A percentile compares a stretch with the other conserved stretches of the same genome.
Evolutionary conservation across 2,888 invertebrate species (phyloP).

Genomic region (Phania funesta): DNA sequence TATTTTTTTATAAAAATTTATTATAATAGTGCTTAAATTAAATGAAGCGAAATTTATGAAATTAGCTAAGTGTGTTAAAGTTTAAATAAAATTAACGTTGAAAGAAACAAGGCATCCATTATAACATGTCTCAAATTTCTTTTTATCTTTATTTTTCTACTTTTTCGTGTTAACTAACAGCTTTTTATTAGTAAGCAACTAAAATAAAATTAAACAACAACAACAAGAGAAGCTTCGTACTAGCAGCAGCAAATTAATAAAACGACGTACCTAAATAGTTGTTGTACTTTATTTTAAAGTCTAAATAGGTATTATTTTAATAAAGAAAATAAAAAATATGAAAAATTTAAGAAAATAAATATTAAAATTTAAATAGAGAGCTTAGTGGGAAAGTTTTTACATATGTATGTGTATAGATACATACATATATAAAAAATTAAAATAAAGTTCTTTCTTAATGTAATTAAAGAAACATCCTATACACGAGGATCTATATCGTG

Average conservation of each 20-base stretch:
- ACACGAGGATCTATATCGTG: conserved; percentile 78
- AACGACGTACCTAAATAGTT: conserved; percentile 40
- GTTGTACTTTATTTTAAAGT: conserved; percentile 37
- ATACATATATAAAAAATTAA: conserved; percentile 17
- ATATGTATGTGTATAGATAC: background rate
- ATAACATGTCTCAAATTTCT: conserved; percentile 65
- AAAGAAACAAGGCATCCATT: conserved; percentile 7
- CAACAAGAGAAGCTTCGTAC: conserved; percentile 24
- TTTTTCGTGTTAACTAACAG: conserved; percentile 60
- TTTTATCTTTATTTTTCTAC: conserved; percentile 33
- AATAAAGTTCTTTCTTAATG: conserved; percentile 39
- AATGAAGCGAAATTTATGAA: background rate
- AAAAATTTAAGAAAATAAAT: conserved; percentile 37
- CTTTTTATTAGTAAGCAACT: conserved; percentile 63
- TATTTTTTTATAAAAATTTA: background rate
- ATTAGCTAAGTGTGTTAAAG: background rate
- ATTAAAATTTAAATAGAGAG: conserved; percentile 35
- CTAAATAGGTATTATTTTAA: too few relatives aligned
- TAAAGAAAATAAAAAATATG: conserved; percentile 36
- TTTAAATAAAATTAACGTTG: conserved; percentile 21
- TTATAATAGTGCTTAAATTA: conserved; percentile 1
- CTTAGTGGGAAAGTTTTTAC: conserved; percentile 30
- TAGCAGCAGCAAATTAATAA: conserved; percentile 32
- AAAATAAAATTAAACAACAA: conserved; percentile 31
- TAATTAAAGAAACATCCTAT: conserved; percentile 70